Evolutionary conservation across 2,888 invertebrate genomes (phyloP), one percentile per base, ranked within the genome.

Genomic region (Spatulosminthurus flaviceps): DNA sequence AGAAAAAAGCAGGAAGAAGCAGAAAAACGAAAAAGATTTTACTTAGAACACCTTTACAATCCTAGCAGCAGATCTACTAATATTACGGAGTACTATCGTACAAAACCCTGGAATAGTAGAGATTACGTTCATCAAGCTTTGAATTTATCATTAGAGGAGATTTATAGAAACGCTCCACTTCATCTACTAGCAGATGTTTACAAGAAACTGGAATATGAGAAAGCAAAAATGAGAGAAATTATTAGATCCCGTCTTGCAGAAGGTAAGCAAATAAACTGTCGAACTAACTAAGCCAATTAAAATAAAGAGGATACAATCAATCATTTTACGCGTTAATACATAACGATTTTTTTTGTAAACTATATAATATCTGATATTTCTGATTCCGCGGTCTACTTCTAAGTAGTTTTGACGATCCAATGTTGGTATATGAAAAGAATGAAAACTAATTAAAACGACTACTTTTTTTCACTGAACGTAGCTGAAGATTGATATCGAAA

Each of bases 71-170:
- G 26, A 51, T 43, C 73, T 22, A 29, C 34, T 4, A 22, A n/a
- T 43, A 34, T 69, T 42, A 77, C 82, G 13, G 75, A 80, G 0
- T 81, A 81, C 70, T 82, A 77, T 43, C 64, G 71, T 22, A 34
- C 60, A 28, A 22, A 75, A 1, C 76, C 78, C 0, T 85, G 85
- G 84, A 83, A 84, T 60, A 82, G 82, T 61, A 61, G 82, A 51
- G 84, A 85, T 1, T 85, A 85, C 67, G 84, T 85, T 16, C 82
- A 82, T n/a, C 76, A 80, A 76, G 82, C 83, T 9, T 66, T 84
- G 21, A 28, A 79, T 24, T 51, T 82, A 24, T 77, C 79, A 13
- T 67, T 83, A 29, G 83, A 83, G 74, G 84, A 85, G 29, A 78
- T 84, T 24, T 85, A 84, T 66, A 82, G 79, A 71, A 79, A 77